A percentile compares a stretch with the other conserved stretches of the same genome.
These are phyloP conservation scores for Pollicipes pollicipes DNA, from an alignment of 1,140 invertebrate genomes.

Conservation along the genomic window DNA sequence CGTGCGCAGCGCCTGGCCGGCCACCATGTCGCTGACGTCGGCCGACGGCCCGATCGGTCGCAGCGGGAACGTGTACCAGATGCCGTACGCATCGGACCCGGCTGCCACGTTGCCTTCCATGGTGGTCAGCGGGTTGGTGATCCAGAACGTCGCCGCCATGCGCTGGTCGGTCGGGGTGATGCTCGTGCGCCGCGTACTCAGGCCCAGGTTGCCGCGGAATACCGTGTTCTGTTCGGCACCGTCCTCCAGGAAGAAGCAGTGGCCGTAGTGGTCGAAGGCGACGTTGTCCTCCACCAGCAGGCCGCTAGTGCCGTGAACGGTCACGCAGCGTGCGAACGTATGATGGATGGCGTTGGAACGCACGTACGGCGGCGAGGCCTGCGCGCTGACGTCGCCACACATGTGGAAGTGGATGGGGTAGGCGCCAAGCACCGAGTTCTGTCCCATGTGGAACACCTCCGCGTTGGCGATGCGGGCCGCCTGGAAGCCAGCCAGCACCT, in stretches of 20 bases:
- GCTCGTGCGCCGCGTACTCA: constrained; percentile 9
- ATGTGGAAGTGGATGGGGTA: constrained; percentile 3
- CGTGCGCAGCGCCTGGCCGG: not conserved
- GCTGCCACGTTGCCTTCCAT: not conserved
- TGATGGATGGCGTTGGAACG: not conserved
- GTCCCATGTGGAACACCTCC: not conserved
- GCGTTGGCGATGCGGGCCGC: not conserved
- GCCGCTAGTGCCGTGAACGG: not conserved
- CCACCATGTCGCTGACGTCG: not conserved
- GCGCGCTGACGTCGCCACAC: not conserved
- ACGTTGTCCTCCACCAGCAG: constrained; percentile 15
- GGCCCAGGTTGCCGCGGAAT: constrained; percentile 21
- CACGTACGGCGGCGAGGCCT: not conserved
- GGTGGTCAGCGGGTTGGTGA: not conserved
- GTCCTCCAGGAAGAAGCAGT: constrained; percentile 24
- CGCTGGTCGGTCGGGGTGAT: not conserved
- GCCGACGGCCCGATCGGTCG: not conserved
- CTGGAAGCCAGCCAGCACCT: not conserved
- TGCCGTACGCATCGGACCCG: not conserved
- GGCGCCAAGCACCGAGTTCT: not conserved
- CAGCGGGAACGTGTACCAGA: not conserved
- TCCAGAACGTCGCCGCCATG: not conserved
- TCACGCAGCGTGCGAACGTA: not conserved
- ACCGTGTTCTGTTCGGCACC: constrained; percentile 21
- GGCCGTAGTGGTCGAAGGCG: constrained; percentile 21